Percentiles rank a stretch among this genome's conserved stretches.
Conservation (phyloP, 2,888 invertebrate species). For the Brachylomia viminalis region DNA sequence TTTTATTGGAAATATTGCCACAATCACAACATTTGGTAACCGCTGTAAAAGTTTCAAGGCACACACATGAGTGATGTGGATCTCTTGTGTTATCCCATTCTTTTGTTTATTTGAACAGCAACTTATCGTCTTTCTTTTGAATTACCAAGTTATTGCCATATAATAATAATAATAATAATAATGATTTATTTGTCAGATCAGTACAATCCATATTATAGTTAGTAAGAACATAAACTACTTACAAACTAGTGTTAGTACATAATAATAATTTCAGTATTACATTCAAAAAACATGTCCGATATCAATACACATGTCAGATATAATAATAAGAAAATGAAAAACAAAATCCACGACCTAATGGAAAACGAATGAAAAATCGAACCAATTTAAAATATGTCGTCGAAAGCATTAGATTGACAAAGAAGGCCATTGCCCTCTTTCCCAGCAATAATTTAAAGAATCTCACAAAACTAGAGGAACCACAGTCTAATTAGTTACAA, state of each 20-base stretch:
- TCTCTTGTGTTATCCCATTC: neutral
- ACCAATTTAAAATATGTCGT: neutral
- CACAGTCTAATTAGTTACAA: slow-evolving; percentile 44
- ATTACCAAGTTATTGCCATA: neutral
- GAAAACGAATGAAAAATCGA: neutral
- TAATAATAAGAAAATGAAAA: neutral
- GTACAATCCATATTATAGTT: no score
- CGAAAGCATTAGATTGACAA: slow-evolving; percentile 2
- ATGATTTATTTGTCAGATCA: no score
- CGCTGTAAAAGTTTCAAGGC: neutral
- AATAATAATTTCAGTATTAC: no score
- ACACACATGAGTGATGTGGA: neutral
- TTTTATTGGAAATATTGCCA: neutral
- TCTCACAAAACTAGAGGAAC: slow-evolving; percentile 10
- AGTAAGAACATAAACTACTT: no score
- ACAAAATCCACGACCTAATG: neutral
- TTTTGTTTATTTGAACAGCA: neutral
- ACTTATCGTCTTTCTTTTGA: neutral
- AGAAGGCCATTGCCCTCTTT: slow-evolving; percentile 7
- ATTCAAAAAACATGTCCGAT: no score
- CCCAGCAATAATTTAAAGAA: slow-evolving; percentile 27
- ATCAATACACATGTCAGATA: no score
- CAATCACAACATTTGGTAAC: neutral
- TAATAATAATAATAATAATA: no score
- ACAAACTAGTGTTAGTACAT: no score